Evolutionary conservation across 2,113 vertebrate species (phyloP).

Genomic region (Myrmecobius fasciatus): DNA sequence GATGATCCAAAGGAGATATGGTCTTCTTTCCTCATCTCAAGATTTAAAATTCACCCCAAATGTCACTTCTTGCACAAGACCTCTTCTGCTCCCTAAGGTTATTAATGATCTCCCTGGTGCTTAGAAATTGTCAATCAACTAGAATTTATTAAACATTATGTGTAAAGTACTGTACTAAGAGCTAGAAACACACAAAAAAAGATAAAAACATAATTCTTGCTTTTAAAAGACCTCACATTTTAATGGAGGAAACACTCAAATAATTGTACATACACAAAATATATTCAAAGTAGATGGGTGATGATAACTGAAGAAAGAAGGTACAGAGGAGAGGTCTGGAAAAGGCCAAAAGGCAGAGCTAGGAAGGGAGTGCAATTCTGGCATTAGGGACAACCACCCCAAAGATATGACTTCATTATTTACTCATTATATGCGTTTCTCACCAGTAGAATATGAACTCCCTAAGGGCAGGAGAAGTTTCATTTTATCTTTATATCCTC

Average conservation of each 20-base stretch:
- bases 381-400: not conserved
- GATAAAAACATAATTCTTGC: not conserved
- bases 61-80: not conserved
- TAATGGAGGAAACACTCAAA: not conserved
- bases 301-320: not conserved
- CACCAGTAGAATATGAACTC: not conserved
- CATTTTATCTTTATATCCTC: not conserved
- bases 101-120: not conserved
- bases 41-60: not conserved
- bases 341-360: not conserved
- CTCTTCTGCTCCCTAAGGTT: not conserved
- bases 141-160: not conserved
- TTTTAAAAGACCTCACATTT: not conserved
- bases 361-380: not conserved
- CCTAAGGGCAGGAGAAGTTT: not conserved
- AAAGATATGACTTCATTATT: not conserved
- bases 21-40: not conserved
- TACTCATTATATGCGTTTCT: not conserved
- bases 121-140: not conserved
- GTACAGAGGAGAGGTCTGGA: not conserved
- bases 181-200: not conserved
- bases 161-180: not conserved
- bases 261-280: not conserved
- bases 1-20: not conserved
- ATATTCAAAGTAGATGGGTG: not conserved